Evolutionary conservation across 2,797 vertebrate species (phyloP).

Genomic region (Schizothorax lantsangensis): DNA sequence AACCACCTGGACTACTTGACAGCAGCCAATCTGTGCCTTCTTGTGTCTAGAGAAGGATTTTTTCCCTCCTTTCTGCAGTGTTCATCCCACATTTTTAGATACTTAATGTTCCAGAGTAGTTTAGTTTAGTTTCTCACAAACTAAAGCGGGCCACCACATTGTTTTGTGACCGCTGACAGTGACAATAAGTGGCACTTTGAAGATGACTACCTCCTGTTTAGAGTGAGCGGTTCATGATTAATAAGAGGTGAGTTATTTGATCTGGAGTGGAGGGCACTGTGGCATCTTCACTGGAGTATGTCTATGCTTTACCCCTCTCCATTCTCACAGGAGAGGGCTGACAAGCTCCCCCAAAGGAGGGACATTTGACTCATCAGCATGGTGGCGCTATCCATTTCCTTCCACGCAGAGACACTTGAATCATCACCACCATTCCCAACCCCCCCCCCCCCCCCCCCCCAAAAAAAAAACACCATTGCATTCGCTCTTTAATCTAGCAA

Average conservation of each 20-base stretch:
- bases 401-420: slow-evolving; percentile 58
- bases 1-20: slow-evolving; percentile 25
- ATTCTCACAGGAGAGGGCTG: slow-evolving; percentile 62
- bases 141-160: slow-evolving; percentile 51
- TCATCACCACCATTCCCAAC: slow-evolving; percentile 7
- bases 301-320: slow-evolving; percentile 55
- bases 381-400: slow-evolving; percentile 58
- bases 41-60: slow-evolving; percentile 5
- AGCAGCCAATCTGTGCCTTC: slow-evolving; percentile 26
- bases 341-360: slow-evolving; percentile 62
- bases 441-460: too few species aligned
- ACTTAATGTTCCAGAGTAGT: slow-evolving; percentile 47
- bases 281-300: slow-evolving; percentile 56
- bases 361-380: slow-evolving; percentile 62
- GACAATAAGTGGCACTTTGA: slow-evolving; percentile 62
- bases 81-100: slow-evolving; percentile 50
- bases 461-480: not conserved
- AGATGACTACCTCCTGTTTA: slow-evolving; percentile 64
- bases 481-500: slow-evolving; percentile 42
- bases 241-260: slow-evolving; percentile 67
- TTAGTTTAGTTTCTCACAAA: slow-evolving; percentile 56
- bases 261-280: slow-evolving; percentile 65
- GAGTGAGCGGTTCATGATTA: slow-evolving; percentile 63
- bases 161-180: slow-evolving; percentile 65
- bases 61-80: slow-evolving; percentile 54